Evolutionary conservation across 2,888 invertebrate species (phyloP).

Genomic region (Athalia circularis): DNA sequence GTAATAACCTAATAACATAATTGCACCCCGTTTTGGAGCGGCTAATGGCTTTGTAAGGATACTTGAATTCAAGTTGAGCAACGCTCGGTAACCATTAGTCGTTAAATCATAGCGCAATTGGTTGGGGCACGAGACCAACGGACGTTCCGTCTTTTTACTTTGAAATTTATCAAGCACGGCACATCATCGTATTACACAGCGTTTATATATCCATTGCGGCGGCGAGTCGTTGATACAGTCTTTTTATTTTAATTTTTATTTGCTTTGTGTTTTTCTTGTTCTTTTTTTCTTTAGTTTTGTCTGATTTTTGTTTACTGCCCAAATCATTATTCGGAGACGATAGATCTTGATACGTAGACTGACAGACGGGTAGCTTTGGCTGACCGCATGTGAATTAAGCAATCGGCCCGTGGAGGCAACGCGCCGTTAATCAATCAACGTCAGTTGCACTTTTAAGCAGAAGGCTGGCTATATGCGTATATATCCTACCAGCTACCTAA

Average conservation of each 20-base stretch:
- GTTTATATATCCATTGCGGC: too few relatives aligned
- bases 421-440: constrained; percentile 66
- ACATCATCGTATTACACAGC: too few relatives aligned
- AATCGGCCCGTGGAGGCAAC: constrained; percentile 64
- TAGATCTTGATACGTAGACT: constrained; percentile 67
- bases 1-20: constrained; percentile 39
- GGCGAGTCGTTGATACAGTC: too few relatives aligned
- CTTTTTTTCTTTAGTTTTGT: neutral
- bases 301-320: constrained; percentile 12
- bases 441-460: constrained; percentile 54
- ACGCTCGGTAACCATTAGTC: too few relatives aligned
- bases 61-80: neutral
- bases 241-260: too few relatives aligned
- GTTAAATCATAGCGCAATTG: too few relatives aligned
- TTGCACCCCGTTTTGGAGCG: constrained; percentile 10
- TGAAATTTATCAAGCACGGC: too few relatives aligned
- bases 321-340: constrained; percentile 65
- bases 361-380: constrained; percentile 61
- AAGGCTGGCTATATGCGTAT: neutral
- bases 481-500: neutral
- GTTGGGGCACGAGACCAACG: too few relatives aligned
- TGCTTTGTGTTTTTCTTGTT: too few relatives aligned
- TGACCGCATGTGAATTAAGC: constrained; percentile 67
- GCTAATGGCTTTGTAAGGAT: neutral
- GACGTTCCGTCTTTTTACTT: too few relatives aligned